Base-by-base conservation (phyloP, 2,888 invertebrate species). In the Margaritifera margaritifera region DNA sequence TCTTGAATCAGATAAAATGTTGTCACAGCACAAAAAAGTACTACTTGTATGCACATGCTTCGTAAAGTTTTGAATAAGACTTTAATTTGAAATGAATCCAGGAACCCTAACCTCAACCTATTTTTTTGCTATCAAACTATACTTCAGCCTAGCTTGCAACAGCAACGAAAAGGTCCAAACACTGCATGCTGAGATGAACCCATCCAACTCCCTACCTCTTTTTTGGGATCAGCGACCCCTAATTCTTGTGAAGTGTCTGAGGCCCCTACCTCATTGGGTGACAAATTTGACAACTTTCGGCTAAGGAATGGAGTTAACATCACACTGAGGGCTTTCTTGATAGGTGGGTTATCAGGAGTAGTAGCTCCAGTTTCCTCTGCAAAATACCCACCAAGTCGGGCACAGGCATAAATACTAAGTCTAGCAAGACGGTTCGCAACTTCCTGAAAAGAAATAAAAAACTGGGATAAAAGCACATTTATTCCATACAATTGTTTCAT, bases 391-490 rank as follows among this genome's bases (percentile, higher is more conserved):
- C 94, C 94, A 71, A 99, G 90, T 61, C 95, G 92, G 0, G 95
- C 95, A 85, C 97, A 94, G 0, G 98, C 97, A 64, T 92, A 90
- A 6, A 98, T 93, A 63, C 96, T 94, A 86, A 95, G 92, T 88
- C 95, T 95, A 0, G 99, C 98, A 80, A 99, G 91, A 81, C 94
- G 94, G 89, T 99, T 99, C n/a, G 95, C 93, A 27, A 95, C 93
- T 90, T 98, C 96, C 93, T 98, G 81, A 51, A 70, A 62, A 54
- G 58, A 60, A 20, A 59, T 15, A 4, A 8, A 25, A 15, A 20
- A 15, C 3, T 25, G 20, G 15, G 19, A 20, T n/a, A 59, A 27
- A 25, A 59, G 24, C 11, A 25, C 11, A 59, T 42, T n/a, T n/a
- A 42, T 22, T 58, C 20, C 42, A 58, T 56, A 22, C 4, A 31